phyloP scores from a whole-genome alignment of 37 sponge, comb jelly and placozoan species.

The Dysidea cf. avara region DNA sequence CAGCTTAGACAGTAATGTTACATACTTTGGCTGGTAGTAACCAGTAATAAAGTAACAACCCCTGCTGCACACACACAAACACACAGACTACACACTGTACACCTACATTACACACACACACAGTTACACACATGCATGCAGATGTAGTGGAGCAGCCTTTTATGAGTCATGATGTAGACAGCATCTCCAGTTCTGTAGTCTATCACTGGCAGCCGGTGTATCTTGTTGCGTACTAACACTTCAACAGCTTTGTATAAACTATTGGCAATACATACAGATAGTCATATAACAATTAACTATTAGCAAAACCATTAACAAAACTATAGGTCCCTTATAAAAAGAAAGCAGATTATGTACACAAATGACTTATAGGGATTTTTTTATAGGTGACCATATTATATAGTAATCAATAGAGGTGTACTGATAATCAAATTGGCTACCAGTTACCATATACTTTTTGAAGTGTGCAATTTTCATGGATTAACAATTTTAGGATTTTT shows the following conservation, averaged over 20 bases:
- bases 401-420: too few species aligned
- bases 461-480: too few species aligned
- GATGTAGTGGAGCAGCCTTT: constrained; percentile 76
- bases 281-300: too few species aligned
- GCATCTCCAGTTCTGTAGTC: constrained; percentile 80
- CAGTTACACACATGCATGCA: constrained; percentile 43
- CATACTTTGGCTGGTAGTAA: neutral
- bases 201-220: constrained; percentile 90
- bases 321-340: too few species aligned
- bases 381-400: too few species aligned
- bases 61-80: neutral
- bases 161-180: constrained; percentile 92
- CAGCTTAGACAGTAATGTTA: too few species aligned
- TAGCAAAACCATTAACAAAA: too few species aligned
- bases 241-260: constrained; percentile 81
- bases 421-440: too few species aligned
- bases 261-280: neutral
- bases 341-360: too few species aligned
- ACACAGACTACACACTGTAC: neutral
- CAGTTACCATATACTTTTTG: too few species aligned
- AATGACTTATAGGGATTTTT: neutral
- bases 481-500: too few species aligned
- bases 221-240: constrained; percentile 78
- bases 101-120: neutral
- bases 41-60: too few species aligned